Evolutionary conservation across 2,888 invertebrate genomes (phyloP).

Genomic region (Nomada flava): DNA sequence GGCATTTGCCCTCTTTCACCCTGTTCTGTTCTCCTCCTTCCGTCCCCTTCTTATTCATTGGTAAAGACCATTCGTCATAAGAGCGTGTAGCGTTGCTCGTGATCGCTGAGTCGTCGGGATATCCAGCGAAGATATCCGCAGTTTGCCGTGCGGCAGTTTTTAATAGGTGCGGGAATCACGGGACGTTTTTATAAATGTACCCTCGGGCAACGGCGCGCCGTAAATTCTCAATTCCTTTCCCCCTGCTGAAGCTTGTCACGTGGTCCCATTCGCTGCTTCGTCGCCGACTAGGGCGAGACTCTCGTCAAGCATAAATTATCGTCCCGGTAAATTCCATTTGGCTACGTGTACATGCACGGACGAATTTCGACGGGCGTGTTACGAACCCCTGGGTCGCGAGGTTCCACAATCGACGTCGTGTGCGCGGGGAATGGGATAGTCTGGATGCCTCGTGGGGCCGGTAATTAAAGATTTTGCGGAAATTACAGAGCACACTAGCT

Average conservation of each 20-base stretch:
- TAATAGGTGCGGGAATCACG: conserved; percentile 50
- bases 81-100: conserved; percentile 1
- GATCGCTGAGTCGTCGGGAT: conserved; percentile 26
- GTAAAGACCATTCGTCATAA: conserved; percentile 48
- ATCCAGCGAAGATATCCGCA: conserved; percentile 54
- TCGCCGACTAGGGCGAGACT: conserved; percentile 23
- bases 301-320: conserved; percentile 48
- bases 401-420: conserved; percentile 15
- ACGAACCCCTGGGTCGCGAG: conserved; percentile 3
- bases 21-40: background rate
- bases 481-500: conserved; percentile 26
- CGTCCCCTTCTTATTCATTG: conserved; percentile 1
- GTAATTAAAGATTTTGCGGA: conserved; percentile 43
- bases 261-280: background rate
- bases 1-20: background rate
- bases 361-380: conserved; percentile 15
- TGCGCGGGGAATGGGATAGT: background rate
- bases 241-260: conserved; percentile 32
- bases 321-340: conserved; percentile 43
- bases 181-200: conserved; percentile 39
- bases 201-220: conserved; percentile 16
- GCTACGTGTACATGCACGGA: conserved; percentile 10
- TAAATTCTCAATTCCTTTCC: conserved; percentile 51
- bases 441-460: conserved; percentile 23
- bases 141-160: conserved; percentile 53